Evolutionary conservation across 2,888 invertebrate genomes (phyloP), one percentile per base, ranked within the genome.

Genomic region (Liodrosophila aerea): DNA sequence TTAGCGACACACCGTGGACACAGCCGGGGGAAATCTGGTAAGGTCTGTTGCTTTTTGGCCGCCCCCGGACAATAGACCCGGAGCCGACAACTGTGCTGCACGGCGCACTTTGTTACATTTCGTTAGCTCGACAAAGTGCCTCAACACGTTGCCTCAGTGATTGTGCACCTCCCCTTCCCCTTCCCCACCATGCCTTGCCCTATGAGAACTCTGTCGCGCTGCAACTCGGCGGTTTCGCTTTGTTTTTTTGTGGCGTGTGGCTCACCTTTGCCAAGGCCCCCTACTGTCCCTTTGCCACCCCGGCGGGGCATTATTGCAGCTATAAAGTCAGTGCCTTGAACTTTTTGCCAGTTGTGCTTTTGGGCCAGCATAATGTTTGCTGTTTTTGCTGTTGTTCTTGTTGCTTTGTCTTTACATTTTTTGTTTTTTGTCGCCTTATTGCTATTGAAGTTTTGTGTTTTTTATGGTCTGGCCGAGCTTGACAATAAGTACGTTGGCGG

Each of bases 251-350:
- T 60, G 80, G 66, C 69, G 43, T 78, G 69, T 69, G 76, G 72
- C 66, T 73, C 76, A 78, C 83, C 85, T 85, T 69, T 67, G 27
- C 18, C 30, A 45, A 15, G 16, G 7, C 27, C 13, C 34, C 57
- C 22, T 22, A 22, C 22, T 12, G n/a, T 11, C 22, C 54, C 34
- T 50, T 40, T 11, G 31, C 27, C 29, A 12, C 56, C n/a, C 52
- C 13, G 7, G 15, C 5, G 40, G 37, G 71, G 54, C 77, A 81
- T 80, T 81, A 81, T 81, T 85, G 80, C 80, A 85, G 85, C 86
- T 85, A 85, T 81, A 81, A 80, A 80, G 78, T 82, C 85, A 82
- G 85, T 85, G 83, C 85, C 85, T 80, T 78, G 78, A 82, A 80
- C 85, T 85, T 80, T 82, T 73, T 66, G 54, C 56, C 62, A 56